Conservation (phyloP, 2,113 vertebrate species). For the Cygnus buccinator region DNA sequence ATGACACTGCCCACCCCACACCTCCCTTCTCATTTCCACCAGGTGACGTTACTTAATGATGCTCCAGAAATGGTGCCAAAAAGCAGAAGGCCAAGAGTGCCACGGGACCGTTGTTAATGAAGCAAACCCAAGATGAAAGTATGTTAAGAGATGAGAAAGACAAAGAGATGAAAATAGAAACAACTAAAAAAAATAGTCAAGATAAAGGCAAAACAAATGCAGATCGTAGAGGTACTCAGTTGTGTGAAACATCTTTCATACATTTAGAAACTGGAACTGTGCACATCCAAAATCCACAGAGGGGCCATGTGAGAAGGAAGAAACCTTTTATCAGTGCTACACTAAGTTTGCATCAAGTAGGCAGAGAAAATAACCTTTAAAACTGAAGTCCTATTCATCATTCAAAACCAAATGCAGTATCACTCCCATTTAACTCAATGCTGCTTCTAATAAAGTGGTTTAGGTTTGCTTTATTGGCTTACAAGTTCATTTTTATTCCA, state of each 20-base stretch:
- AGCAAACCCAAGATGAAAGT: not conserved
- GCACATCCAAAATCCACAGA: not conserved
- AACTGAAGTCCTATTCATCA: conserved; percentile 19
- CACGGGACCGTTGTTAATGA: not conserved
- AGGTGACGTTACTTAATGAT: not conserved
- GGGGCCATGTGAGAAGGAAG: not conserved
- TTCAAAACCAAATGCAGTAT: not conserved
- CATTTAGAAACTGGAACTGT: not conserved
- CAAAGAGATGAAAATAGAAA: not conserved
- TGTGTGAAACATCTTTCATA: not conserved
- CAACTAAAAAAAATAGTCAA: not conserved
- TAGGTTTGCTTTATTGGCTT: not conserved
- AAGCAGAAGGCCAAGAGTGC: not conserved
- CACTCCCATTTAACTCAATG: not conserved
- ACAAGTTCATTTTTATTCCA: conserved; percentile 19
- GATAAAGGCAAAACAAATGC: not conserved
- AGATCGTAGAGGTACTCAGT: not conserved
- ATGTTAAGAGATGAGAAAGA: not conserved
- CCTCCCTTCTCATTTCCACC: not conserved
- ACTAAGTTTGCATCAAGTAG: not conserved
- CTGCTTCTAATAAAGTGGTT: not conserved
- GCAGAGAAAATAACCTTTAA: conserved; percentile 25
- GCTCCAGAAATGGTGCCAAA: rapidly evolving
- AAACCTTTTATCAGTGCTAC: not conserved
- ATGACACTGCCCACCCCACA: rapidly evolving